Conservation (phyloP, 1,140 invertebrate genomes). For the Philaenus spumarius region DNA sequence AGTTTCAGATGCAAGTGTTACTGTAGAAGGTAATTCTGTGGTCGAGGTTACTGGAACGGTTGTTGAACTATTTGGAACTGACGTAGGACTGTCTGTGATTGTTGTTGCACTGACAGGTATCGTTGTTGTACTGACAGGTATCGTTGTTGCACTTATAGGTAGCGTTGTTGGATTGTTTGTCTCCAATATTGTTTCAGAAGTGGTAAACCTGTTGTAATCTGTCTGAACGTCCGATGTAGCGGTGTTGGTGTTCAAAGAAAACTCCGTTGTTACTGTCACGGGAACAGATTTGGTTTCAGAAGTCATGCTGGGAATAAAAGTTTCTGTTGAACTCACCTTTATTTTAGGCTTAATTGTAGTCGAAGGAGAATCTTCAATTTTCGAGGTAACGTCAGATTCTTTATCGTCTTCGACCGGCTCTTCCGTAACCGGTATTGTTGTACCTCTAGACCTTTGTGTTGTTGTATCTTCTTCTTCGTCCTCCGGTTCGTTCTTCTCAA, state of each 20-base stretch:
- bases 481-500: constrained; percentile 30
- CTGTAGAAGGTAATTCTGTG: constrained; percentile 1
- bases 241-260: neutral
- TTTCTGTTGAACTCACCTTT: constrained; percentile 27
- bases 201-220: too few species aligned
- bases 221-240: neutral
- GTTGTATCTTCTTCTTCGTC: constrained; percentile 12
- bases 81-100: too few species aligned
- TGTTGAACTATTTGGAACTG: neutral
- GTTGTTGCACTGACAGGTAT: too few species aligned
- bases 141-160: too few species aligned
- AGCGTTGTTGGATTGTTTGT: too few species aligned
- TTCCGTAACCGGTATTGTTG: constrained; percentile 13
- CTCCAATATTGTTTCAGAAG: too few species aligned
- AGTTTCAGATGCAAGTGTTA: neutral
- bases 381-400: constrained; percentile 1
- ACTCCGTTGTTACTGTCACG: neutral
- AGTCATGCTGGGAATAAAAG: neutral
- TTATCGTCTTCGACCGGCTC: constrained; percentile 2
- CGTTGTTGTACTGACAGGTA: too few species aligned
- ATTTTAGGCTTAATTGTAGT: constrained; percentile 22
- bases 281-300: neutral
- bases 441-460: too few species aligned
- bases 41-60: neutral
- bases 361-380: constrained; percentile 6